Evolutionary conservation across 1,140 invertebrate genomes (phyloP).

Genomic region (Trichogramma pretiosum): DNA sequence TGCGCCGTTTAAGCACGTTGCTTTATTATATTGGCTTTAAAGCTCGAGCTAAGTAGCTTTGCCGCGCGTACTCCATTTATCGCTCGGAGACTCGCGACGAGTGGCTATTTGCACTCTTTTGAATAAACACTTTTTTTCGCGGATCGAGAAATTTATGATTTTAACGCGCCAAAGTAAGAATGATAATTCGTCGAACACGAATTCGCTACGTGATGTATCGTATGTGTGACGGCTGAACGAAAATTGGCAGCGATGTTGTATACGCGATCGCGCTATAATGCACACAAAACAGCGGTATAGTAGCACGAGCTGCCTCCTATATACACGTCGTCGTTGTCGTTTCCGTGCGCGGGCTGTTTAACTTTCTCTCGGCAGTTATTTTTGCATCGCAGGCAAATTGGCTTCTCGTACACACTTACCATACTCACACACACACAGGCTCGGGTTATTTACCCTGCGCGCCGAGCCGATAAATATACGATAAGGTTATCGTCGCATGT

Average conservation of each 20-base stretch:
- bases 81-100: too few relatives aligned
- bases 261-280: too few relatives aligned
- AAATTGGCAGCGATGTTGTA: conserved; percentile 8
- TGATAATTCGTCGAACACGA: not conserved
- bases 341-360: conserved; percentile 13
- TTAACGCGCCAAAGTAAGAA: conserved; percentile 15
- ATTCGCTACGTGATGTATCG: too few relatives aligned
- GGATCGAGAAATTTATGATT: too few relatives aligned
- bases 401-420: conserved; percentile 15
- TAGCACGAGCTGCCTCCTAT: conserved; percentile 4
- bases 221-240: conserved; percentile 3
- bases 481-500: conserved; percentile 29
- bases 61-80: too few relatives aligned
- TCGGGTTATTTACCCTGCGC: conserved; percentile 30
- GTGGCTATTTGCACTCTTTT: too few relatives aligned
- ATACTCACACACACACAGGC: conserved; percentile 1
- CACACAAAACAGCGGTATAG: too few relatives aligned
- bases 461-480: conserved; percentile 34
- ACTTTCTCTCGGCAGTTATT: conserved; percentile 11
- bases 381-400: conserved; percentile 20
- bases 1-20: too few relatives aligned
- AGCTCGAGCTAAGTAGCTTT: too few relatives aligned
- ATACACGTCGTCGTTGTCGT: conserved; percentile 7
- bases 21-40: too few relatives aligned
- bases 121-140: too few relatives aligned